Evolutionary conservation across 2,888 invertebrate species (phyloP).

Genomic region (Yponomeuta plumbellus): DNA sequence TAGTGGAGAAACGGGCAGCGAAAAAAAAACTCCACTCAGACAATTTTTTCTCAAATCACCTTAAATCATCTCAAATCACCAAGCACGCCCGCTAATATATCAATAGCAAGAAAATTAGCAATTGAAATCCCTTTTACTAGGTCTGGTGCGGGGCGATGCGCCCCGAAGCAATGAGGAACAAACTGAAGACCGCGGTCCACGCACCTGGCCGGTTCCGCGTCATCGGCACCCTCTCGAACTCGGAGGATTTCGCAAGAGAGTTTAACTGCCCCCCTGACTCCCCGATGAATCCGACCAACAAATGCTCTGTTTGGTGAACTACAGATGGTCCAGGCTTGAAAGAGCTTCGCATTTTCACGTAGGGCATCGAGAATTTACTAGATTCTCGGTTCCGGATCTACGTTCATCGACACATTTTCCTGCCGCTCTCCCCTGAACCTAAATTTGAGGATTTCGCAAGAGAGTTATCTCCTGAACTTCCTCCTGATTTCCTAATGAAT

Average conservation of each 20-base stretch:
- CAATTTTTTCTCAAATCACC: no score
- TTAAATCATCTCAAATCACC: no score
- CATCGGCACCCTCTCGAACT: slow-evolving; percentile 87
- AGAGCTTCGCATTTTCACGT: no score
- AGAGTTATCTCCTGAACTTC: no score
- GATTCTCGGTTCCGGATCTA: no score
- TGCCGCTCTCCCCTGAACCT: no score
- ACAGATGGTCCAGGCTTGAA: neutral
- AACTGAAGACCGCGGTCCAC: slow-evolving; percentile 88
- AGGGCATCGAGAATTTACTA: no score
- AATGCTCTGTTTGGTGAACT: slow-evolving; percentile 85
- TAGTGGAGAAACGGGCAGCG: no score
- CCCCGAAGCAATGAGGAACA: slow-evolving; percentile 87
- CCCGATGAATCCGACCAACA: slow-evolving; percentile 86
- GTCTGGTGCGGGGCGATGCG: slow-evolving; percentile 90
- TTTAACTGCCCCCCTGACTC: slow-evolving; percentile 83
- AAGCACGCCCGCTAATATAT: neutral
- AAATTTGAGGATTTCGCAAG: no score
- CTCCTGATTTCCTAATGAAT: no score
- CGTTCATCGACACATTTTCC: no score
- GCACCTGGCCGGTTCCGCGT: slow-evolving; percentile 89
- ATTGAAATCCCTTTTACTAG: slow-evolving; percentile 39
- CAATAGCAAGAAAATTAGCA: neutral
- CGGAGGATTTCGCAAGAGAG: slow-evolving; percentile 83
- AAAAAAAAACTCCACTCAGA: no score